Percentiles rank a stretch among this genome's conserved stretches.
These are phyloP conservation scores for Mesorhabditis spiculigera DNA, from an alignment of 2,888 invertebrate species.

Conservation along the genomic window DNA sequence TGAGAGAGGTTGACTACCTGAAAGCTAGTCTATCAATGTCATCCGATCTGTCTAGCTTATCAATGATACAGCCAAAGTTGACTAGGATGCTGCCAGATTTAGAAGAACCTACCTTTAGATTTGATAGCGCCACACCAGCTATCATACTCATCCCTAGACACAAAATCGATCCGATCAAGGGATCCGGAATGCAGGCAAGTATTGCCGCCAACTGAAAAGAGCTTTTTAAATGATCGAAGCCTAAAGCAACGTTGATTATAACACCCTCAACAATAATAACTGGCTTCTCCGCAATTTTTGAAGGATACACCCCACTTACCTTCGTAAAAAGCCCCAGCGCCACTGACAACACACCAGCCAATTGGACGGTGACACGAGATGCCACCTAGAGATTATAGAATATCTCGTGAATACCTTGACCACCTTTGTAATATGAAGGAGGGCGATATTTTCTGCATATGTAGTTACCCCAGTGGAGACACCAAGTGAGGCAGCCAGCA, in stretches of 20 bases:
- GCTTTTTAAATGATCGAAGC: background rate
- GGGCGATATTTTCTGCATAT: conserved; percentile 48
- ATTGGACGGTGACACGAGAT: conserved; percentile 44
- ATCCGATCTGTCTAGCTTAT: too few relatives aligned
- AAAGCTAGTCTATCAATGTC: background rate
- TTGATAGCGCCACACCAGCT: conserved; percentile 44
- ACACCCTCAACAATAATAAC: too few relatives aligned
- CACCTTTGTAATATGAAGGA: conserved; percentile 45
- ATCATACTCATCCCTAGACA: conserved; percentile 52
- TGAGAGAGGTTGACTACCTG: conserved; percentile 31
- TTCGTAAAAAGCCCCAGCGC: conserved; percentile 1
- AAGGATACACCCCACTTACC: background rate
- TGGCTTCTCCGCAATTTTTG: too few relatives aligned
- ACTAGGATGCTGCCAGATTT: too few relatives aligned
- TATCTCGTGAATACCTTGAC: too few relatives aligned
- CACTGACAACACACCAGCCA: conserved; percentile 40
- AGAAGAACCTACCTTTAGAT: conserved; percentile 33
- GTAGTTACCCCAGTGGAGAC: conserved; percentile 49
- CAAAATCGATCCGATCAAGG: conserved; percentile 47
- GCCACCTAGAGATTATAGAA: conserved; percentile 48
- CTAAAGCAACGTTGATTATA: background rate
- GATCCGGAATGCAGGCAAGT: conserved; percentile 47
- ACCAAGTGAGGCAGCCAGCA: conserved; percentile 41
- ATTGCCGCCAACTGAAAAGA: conserved; percentile 37
- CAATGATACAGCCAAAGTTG: too few relatives aligned